These are phyloP conservation scores for Hydropsyche tenuis DNA, from an alignment of 1,140 invertebrate species.

Conservation along the genomic window DNA sequence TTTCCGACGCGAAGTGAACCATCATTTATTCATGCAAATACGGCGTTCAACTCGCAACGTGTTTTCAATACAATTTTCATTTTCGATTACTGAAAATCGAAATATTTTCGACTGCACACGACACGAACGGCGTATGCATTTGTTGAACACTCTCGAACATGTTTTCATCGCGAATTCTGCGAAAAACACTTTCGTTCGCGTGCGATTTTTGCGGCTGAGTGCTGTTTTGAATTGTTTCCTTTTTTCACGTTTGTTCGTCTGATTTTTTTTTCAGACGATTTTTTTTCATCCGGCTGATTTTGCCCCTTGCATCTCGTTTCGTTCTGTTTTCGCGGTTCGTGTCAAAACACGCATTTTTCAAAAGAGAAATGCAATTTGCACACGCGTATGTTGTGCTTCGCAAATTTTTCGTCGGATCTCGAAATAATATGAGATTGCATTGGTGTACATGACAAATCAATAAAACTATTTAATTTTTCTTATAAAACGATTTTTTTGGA, in stretches of 20 bases:
- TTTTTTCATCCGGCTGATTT: neutral
- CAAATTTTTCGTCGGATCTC: too few species aligned
- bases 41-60: too few species aligned
- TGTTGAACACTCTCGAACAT: neutral
- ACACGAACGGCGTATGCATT: neutral
- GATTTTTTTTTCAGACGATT: neutral
- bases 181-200: slow-evolving; percentile 14
- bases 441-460: too few species aligned
- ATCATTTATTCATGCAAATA: too few species aligned
- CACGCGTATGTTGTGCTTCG: neutral
- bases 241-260: neutral
- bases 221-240: slow-evolving; percentile 7
- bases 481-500: too few species aligned
- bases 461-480: too few species aligned
- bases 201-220: neutral
- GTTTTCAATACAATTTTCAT: too few species aligned
- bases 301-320: too few species aligned
- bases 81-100: too few species aligned
- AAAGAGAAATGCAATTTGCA: neutral
- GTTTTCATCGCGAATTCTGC: neutral
- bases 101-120: neutral
- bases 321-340: neutral
- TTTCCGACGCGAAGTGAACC: too few species aligned
- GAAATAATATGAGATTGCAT: too few species aligned
- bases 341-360: slow-evolving; percentile 27